Evolutionary conservation across 2,113 vertebrate genomes (phyloP), one percentile per base, ranked within the genome.

Genomic region (Cichladusa arquata): DNA sequence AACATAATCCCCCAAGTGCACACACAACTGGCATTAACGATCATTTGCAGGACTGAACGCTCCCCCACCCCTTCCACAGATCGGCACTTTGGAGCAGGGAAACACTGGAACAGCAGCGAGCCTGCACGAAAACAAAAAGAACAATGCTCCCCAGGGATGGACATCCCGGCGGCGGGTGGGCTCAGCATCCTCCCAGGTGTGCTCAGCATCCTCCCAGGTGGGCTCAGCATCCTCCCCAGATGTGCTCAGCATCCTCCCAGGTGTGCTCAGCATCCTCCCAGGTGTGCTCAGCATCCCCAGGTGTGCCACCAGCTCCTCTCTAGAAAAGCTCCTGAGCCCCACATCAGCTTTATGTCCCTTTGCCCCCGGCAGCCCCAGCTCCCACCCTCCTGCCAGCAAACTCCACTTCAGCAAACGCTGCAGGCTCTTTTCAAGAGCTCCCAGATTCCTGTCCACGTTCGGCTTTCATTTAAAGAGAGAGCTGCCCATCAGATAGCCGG

Each of bases 1-100:
- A 97, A 93, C 96, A 97, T 97, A 97, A 97, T 97, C 96, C 94
- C 95, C 94, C 92, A 93, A 96, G 96, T 94, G 91, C 96, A 96
- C 93, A 94, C 91, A 94, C 91, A 93, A 95, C 79, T 62, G 82
- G 93, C 89, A 65, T 94, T 95, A 96, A 66, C 3, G 33, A 96
- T 92, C 82, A 45, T 92, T 94, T 88, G 82, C 89, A 62, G 72
- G 72, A 82, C 87, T 69, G 74, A 90, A 47, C 3, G 17, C 69
- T 88, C 70, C 61, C 87, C 88, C 82, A 70, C 44, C 77, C 81
- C 71, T 73, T n/a, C 81, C 9, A 38, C 81, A 67, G 62, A 91
- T 42, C 6, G 2, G 51, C 64, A 12, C 42, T 6, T 62, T 13
- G 9, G 64, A 65, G 78, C 6, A 1, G 64, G 53, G 73, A 51